Base-by-base conservation (phyloP, 2,888 invertebrate genomes). In the Lycophotia porphyrea region DNA sequence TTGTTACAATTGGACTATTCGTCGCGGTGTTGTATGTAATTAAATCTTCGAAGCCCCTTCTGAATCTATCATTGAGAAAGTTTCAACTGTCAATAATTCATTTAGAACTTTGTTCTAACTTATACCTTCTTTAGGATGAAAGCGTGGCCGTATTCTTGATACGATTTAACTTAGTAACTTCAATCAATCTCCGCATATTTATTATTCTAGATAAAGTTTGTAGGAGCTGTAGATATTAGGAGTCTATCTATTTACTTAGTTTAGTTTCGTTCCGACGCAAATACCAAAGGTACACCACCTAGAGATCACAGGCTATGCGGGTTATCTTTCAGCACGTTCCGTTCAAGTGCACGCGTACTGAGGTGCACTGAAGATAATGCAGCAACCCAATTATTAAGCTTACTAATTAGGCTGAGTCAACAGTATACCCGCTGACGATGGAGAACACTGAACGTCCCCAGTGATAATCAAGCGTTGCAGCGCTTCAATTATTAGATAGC, bases 401-500 rank as follows among this genome's bases (percentile, higher is more conserved):
- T 44, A 66, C 71, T 78, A 85, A 85, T 86, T 81, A 86, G 73
- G 64, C 66, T 67, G 55, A 71, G 71, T 78, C 86, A 78, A 69
- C 71, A 31, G 60, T 60, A 69, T 61, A 52, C 47, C n/a, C 47
- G 64, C 74, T 78, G 86, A 69, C 67, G 63, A 39, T 39, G 61
- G 18, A 61, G 69, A 58, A 60, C 66, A 58, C 72, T 70, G 66
- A 79, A 74, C 63, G 65, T 55, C 76, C 58, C 64, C 60, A 55
- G 75, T 71, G 74, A 76, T 88, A 88, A 88, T 86, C 80, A 86
- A 89, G 84, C 69, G 74, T 63, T 78, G 78, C 79, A 82, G 71
- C 64, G 75, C 71, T 85, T 85, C 87, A 86, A 87, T 87, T 80
- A 87, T 88, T 82, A 85, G 84, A 72, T 81, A 61, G 82, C 82